phyloP scores from a whole-genome alignment of 2,797 vertebrate species.

The Tenualosa thibaudeaui region DNA sequence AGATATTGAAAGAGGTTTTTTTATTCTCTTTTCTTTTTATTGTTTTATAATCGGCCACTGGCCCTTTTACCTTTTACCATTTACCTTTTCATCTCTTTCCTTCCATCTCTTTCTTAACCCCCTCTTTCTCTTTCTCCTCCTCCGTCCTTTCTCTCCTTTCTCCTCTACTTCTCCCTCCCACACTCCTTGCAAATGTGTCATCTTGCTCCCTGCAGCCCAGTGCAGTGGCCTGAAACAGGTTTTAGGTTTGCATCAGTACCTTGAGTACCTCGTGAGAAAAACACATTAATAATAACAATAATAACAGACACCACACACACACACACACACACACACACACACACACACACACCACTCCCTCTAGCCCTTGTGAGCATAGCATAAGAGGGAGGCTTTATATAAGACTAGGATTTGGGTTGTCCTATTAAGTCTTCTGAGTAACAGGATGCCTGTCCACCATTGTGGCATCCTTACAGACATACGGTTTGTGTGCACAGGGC shows the following conservation, averaged over 20 bases:
- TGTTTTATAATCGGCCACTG: constrained; percentile 15
- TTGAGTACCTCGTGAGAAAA: neutral
- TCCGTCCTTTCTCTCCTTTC: neutral
- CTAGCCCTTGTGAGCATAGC: neutral
- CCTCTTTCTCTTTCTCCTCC: neutral
- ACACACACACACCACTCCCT: neutral
- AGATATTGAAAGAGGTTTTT: neutral
- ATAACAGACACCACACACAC: neutral
- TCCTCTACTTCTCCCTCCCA: neutral
- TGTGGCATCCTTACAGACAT: neutral
- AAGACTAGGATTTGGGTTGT: neutral
- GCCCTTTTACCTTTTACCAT: constrained; percentile 1
- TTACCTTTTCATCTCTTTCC: constrained; percentile 46
- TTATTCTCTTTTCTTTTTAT: neutral
- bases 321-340: neutral
- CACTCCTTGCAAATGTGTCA: neutral
- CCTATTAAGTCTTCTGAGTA: neutral
- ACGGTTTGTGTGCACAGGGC: neutral
- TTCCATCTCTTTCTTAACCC: constrained; percentile 38
- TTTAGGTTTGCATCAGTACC: neutral
- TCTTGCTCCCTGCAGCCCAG: constrained; percentile 45
- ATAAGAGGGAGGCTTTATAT: neutral
- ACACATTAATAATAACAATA: neutral
- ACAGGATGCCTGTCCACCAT: neutral
- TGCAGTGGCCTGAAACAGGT: constrained; percentile 19